These are phyloP conservation scores for Miniopterus natalensis DNA, from an alignment of 2,113 vertebrate genomes.

Conservation along the genomic window DNA sequence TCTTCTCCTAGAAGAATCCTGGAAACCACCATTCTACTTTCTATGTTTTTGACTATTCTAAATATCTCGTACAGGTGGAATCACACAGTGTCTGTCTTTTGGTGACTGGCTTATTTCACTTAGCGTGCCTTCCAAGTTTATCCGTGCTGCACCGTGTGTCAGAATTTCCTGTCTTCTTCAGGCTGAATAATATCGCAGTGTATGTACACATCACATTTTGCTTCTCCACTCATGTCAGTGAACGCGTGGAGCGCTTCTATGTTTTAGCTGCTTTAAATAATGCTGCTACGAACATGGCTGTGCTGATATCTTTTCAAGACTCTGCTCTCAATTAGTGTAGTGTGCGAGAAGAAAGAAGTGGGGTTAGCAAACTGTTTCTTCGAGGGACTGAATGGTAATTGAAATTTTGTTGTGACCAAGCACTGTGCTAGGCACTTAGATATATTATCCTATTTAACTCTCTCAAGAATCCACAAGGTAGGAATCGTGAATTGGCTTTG, in stretches of 20 bases:
- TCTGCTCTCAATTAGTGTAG: neutral
- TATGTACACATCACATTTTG: neutral
- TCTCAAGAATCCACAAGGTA: neutral
- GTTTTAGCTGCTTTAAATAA: constrained; percentile 16
- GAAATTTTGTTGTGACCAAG: neutral
- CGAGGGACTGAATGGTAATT: neutral
- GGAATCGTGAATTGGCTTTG: neutral
- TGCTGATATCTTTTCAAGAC: neutral
- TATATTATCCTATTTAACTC: neutral
- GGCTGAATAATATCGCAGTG: neutral
- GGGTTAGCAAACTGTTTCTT: neutral
- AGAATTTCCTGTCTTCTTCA: constrained; percentile 25
- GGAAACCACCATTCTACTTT: neutral
- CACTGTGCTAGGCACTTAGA: neutral
- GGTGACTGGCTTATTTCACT: neutral
- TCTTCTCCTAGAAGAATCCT: neutral
- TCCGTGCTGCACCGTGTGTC: neutral
- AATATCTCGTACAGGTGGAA: neutral
- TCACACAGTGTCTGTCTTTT: neutral
- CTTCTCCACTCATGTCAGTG: neutral
- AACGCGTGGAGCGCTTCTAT: neutral
- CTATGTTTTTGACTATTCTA: neutral
- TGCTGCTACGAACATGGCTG: neutral
- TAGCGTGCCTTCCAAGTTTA: neutral
- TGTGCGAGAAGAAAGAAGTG: neutral